These are phyloP conservation scores for Tiaroga cobitis DNA, from an alignment of 2,797 vertebrate genomes.

Conservation along the genomic window DNA sequence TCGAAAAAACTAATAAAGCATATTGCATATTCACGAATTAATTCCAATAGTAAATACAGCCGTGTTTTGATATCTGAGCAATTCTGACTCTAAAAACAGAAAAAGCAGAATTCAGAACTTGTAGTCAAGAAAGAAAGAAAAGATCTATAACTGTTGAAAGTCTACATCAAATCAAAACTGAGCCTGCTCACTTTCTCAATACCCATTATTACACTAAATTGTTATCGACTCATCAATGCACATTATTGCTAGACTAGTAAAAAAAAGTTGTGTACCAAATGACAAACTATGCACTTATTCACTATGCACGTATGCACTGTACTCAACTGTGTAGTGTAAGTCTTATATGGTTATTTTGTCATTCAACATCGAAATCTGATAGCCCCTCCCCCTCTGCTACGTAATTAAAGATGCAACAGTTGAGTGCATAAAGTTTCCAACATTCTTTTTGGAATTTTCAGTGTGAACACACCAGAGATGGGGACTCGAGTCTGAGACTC, in stretches of 20 bases:
- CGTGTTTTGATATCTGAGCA: constrained; percentile 43
- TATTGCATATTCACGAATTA: constrained; percentile 76
- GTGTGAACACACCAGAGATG: not conserved
- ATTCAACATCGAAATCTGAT: not conserved
- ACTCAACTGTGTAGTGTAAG: not conserved
- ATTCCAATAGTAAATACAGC: constrained; percentile 75
- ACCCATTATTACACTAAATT: not conserved
- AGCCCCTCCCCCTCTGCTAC: not conserved
- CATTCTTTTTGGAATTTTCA: not conserved
- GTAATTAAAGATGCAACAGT: not conserved
- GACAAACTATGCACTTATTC: not conserved
- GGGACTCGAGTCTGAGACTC: no score
- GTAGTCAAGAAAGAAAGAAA: not conserved
- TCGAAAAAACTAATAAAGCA: constrained; percentile 72
- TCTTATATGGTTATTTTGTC: not conserved
- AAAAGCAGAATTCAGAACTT: constrained; percentile 2
- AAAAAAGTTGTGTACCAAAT: not conserved
- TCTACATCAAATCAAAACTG: not conserved
- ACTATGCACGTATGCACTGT: not conserved
- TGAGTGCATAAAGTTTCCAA: not conserved
- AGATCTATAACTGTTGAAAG: not conserved
- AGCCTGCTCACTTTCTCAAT: not conserved
- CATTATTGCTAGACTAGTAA: not conserved
- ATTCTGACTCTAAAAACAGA: constrained; percentile 12
- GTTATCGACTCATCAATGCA: not conserved